phyloP scores from a whole-genome alignment of 2,888 invertebrate genomes.

The Tortricodes alternella region DNA sequence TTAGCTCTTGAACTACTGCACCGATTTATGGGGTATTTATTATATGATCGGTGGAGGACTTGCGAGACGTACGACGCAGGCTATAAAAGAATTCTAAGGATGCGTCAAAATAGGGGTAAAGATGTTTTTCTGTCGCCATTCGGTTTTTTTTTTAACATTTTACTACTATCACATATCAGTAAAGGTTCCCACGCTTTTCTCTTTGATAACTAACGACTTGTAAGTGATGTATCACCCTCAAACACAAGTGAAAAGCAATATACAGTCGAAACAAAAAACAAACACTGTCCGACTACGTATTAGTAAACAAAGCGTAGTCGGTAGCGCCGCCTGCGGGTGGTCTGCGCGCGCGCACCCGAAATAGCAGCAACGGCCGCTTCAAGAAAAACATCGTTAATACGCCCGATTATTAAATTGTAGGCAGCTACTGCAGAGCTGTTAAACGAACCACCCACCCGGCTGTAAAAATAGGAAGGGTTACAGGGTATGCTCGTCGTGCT shows the following conservation, averaged over 20 bases:
- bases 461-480: conserved; percentile 60
- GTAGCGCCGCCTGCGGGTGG: conserved; percentile 69
- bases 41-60: too few relatives aligned
- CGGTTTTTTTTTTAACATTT: too few relatives aligned
- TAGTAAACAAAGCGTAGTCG: conserved; percentile 38
- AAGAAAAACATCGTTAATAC: conserved; percentile 79
- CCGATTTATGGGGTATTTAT: too few relatives aligned
- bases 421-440: conserved; percentile 71
- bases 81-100: too few relatives aligned
- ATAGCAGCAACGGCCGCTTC: conserved; percentile 66
- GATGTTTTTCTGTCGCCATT: too few relatives aligned
- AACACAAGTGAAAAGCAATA: conserved; percentile 23
- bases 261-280: conserved; percentile 41
- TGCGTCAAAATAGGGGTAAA: too few relatives aligned
- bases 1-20: too few relatives aligned
- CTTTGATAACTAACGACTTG: background rate
- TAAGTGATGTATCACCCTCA: background rate
- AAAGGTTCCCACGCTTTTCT: background rate
- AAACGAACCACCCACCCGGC: conserved; percentile 74
- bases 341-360: conserved; percentile 66
- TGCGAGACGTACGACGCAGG: too few relatives aligned
- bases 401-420: conserved; percentile 73
- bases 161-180: too few relatives aligned
- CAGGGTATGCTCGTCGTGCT: too few relatives aligned
- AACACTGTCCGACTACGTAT: too few relatives aligned